A percentile compares a stretch with the other conserved stretches of the same genome.
Evolutionary conservation across 2,113 vertebrate species (phyloP).

Genomic region (Periophthalmus modestus): DNA sequence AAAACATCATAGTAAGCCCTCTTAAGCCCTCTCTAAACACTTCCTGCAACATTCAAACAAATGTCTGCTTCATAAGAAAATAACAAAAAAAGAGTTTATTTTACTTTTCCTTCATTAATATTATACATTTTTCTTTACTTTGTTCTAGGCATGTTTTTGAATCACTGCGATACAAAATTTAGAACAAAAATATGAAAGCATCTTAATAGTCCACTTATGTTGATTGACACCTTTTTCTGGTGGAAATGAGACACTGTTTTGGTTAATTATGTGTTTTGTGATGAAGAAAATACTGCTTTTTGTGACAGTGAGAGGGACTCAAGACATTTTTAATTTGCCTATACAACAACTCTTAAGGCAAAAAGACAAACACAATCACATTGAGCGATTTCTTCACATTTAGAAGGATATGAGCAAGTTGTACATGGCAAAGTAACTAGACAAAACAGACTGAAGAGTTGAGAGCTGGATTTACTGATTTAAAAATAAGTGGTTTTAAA

Average conservation of each 20-base stretch:
- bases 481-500: conserved; percentile 13
- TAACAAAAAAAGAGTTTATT: conserved; percentile 34
- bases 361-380: neutral
- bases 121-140: conserved; percentile 16
- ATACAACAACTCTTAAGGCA: neutral
- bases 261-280: conserved; percentile 16
- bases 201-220: conserved; percentile 26
- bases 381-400: conserved; percentile 18
- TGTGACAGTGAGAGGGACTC: conserved; percentile 19
- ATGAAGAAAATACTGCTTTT: conserved; percentile 34
- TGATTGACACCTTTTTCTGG: conserved; percentile 25
- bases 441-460: conserved; percentile 70
- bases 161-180: conserved; percentile 9
- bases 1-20: conserved; percentile 32
- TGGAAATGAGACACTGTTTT: conserved; percentile 32
- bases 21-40: conserved; percentile 4
- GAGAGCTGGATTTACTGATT: conserved; percentile 3
- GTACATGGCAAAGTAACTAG: conserved; percentile 54
- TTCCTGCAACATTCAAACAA: conserved; percentile 27
- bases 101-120: conserved; percentile 22
- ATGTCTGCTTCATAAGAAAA: conserved; percentile 30
- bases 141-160: conserved; percentile 24
- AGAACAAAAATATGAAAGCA: conserved; percentile 13
- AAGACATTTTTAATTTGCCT: conserved; percentile 17
- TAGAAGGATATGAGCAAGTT: conserved; percentile 52